Conservation (phyloP, 2,888 invertebrate species). For the Diarsia brunnea region DNA sequence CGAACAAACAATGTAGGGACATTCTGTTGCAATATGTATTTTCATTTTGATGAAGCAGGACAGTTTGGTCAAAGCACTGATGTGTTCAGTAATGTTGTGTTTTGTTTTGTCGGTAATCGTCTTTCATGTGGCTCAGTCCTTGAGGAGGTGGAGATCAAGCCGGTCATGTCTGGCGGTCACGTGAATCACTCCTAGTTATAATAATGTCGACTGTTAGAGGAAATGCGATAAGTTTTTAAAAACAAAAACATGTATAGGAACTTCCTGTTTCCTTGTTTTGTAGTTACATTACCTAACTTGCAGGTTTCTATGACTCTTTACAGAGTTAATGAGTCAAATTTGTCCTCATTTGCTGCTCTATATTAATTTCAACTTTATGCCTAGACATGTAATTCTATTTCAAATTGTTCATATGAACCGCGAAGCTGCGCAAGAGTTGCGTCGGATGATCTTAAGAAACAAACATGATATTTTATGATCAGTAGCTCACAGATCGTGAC, state of each 20-base stretch:
- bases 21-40: conserved; percentile 32
- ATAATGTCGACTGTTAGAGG: conserved; percentile 2
- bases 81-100: conserved; percentile 6
- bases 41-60: conserved; percentile 10
- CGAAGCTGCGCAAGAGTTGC: conserved; percentile 52
- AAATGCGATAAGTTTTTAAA: conserved; percentile 9
- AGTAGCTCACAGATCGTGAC: conserved; percentile 52
- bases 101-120: conserved; percentile 26
- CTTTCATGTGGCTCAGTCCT: conserved; percentile 47
- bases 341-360: background rate
- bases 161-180: conserved; percentile 52
- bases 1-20: conserved; percentile 19
- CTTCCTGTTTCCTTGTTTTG: conserved; percentile 29
- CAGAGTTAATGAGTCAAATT: background rate
- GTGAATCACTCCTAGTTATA: conserved; percentile 38
- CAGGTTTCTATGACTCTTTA: background rate
- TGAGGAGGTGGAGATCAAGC: conserved; percentile 37
- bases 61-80: conserved; percentile 25
- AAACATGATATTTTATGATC: conserved; percentile 59
- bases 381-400: background rate
- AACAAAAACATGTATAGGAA: background rate
- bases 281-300: background rate
- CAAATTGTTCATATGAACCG: conserved; percentile 10
- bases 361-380: background rate
- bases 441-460: conserved; percentile 54